Conservation (phyloP, 2,797 vertebrate species). For the Gobio occitaniae region DNA sequence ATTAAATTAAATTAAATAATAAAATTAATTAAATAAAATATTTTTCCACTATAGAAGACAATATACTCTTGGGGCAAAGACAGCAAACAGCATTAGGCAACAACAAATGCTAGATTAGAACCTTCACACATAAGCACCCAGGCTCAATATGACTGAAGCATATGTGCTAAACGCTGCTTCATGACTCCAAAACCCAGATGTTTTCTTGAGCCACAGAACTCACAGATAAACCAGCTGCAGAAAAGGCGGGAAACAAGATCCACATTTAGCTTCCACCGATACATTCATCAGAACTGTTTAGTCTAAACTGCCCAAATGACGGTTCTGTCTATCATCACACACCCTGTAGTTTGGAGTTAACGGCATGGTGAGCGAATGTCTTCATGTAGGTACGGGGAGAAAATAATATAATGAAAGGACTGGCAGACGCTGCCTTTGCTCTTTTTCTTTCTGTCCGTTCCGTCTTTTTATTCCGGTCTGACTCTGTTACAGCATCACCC, state of each 20-base stretch:
- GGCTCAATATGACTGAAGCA: neutral
- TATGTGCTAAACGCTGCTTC: neutral
- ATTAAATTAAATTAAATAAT: neutral
- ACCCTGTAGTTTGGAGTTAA: conserved; percentile 40
- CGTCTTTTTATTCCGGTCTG: conserved; percentile 54
- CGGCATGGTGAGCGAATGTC: conserved; percentile 11
- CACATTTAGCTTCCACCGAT: conserved; percentile 42
- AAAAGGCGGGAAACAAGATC: conserved; percentile 31
- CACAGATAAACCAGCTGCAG: conserved; percentile 44
- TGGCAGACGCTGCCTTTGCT: conserved; percentile 41
- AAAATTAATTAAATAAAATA: neutral
- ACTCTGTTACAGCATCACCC: conserved; percentile 55
- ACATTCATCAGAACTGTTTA: conserved; percentile 46
- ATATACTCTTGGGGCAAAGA: neutral
- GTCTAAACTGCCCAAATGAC: conserved; percentile 45
- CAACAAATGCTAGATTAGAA: too few relatives aligned
- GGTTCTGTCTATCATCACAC: conserved; percentile 48
- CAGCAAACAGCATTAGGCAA: neutral
- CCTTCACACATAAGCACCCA: too few relatives aligned
- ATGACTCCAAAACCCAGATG: neutral
- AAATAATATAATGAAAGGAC: conserved; percentile 43
- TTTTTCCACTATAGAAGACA: too few relatives aligned
- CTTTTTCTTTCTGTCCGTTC: conserved; percentile 49
- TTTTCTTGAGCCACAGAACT: conserved; percentile 21
- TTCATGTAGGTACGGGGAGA: conserved; percentile 21